Conservation (phyloP, 2,888 invertebrate genomes). For the Sinentomon sp. region DNA sequence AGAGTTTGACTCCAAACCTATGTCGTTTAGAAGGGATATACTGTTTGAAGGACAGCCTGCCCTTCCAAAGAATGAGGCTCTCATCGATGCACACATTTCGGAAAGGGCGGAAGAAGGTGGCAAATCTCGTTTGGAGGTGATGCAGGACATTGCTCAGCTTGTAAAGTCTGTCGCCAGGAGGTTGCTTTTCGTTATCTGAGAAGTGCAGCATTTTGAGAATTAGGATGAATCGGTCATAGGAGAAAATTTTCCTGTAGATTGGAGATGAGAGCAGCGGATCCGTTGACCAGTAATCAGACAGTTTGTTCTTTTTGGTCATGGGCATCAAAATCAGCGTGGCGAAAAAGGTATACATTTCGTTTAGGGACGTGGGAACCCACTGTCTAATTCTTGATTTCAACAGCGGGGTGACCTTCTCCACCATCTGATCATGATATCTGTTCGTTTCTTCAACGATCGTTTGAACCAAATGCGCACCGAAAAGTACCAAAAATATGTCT, state of each 20-base stretch:
- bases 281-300: conserved; percentile 6
- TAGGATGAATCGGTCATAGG: neutral
- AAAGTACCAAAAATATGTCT: no score
- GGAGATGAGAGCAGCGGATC: no score
- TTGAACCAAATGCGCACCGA: no score
- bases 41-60: conserved; percentile 10
- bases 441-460: no score
- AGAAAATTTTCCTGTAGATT: no score
- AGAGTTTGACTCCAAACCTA: conserved; percentile 12
- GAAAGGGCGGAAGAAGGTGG: conserved; percentile 6
- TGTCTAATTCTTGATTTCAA: no score
- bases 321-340: conserved; percentile 6
- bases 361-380: no score
- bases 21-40: conserved; percentile 12
- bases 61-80: conserved; percentile 11
- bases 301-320: conserved; percentile 5
- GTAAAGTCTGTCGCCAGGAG: conserved; percentile 4
- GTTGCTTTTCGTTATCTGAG: conserved; percentile 5
- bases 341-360: no score
- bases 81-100: conserved; percentile 11
- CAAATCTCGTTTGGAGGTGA: conserved; percentile 6
- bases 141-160: conserved; percentile 12
- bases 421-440: no score
- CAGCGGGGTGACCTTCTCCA: no score
- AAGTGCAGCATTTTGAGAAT: conserved; percentile 5